Evolutionary conservation across 2,113 vertebrate genomes (phyloP).

Genomic region (Eidolon helvum): DNA sequence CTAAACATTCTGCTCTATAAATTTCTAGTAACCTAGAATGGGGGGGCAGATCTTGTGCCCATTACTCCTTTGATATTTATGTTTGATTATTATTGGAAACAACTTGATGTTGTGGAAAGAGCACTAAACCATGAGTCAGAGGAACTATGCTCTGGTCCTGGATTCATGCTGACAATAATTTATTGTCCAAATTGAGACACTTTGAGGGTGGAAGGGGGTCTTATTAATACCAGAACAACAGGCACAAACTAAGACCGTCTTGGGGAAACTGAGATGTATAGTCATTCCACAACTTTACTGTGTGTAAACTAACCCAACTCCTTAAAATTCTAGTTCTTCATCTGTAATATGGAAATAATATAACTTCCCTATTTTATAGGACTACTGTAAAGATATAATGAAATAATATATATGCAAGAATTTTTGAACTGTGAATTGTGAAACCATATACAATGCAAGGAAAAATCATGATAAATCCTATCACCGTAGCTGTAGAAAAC

Average conservation of each 20-base stretch:
- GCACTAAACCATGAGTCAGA: background rate
- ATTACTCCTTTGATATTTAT: background rate
- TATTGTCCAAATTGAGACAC: background rate
- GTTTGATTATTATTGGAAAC: background rate
- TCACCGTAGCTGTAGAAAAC: background rate
- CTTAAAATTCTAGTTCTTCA: background rate
- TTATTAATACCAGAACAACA: background rate
- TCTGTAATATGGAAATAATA: background rate
- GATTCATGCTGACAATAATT: background rate
- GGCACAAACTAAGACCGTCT: background rate
- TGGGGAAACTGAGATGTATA: background rate
- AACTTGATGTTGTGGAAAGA: background rate
- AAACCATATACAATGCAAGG: background rate
- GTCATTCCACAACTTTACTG: background rate
- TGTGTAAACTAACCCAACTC: background rate
- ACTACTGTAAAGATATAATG: background rate
- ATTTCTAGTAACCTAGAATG: background rate
- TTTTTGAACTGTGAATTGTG: background rate
- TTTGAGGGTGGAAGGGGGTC: background rate
- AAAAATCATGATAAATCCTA: background rate
- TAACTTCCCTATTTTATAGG: background rate
- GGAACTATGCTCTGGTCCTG: background rate
- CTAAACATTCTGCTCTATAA: background rate
- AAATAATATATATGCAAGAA: background rate
- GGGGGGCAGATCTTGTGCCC: rapidly evolving